Evolutionary conservation across 2,888 invertebrate species (phyloP).

Genomic region (Tenthredo livida): DNA sequence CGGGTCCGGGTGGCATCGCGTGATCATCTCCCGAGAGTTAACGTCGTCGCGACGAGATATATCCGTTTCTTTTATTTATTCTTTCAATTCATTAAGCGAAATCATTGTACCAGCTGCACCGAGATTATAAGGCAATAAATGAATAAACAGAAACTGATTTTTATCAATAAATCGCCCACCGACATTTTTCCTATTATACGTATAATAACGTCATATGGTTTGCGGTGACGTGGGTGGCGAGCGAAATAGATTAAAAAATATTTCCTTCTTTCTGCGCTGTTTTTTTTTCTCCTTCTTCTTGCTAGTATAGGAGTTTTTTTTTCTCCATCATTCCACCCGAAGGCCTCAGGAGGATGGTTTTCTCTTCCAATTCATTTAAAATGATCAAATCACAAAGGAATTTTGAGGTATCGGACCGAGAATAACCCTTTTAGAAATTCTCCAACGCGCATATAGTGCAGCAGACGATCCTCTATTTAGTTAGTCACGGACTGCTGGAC

Average conservation of each 20-base stretch:
- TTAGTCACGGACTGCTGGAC: conserved; percentile 4
- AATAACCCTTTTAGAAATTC: conserved; percentile 20
- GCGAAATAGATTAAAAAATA: conserved; percentile 9
- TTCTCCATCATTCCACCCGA: neutral
- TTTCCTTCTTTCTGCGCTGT: neutral
- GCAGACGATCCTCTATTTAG: neutral
- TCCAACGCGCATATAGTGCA: neutral
- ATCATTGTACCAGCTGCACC: too few species aligned
- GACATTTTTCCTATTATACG: neutral
- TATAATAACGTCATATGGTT: neutral
- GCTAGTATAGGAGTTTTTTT: too few species aligned
- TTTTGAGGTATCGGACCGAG: conserved; percentile 1
- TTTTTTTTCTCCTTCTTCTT: neutral
- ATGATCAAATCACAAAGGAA: conserved; percentile 16
- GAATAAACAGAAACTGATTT: neutral
- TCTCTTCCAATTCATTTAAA: conserved; percentile 21
- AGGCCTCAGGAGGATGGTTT: neutral
- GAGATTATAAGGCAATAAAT: neutral
- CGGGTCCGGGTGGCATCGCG: neutral
- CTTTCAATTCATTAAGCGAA: neutral
- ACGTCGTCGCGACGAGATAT: neutral
- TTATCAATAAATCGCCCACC: conserved; percentile 5
- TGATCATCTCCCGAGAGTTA: neutral
- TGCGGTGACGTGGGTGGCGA: conserved; percentile 1
- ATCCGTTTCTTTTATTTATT: neutral